Evolutionary conservation across 1,140 invertebrate genomes (phyloP).

Genomic region (Pantala flavescens): DNA sequence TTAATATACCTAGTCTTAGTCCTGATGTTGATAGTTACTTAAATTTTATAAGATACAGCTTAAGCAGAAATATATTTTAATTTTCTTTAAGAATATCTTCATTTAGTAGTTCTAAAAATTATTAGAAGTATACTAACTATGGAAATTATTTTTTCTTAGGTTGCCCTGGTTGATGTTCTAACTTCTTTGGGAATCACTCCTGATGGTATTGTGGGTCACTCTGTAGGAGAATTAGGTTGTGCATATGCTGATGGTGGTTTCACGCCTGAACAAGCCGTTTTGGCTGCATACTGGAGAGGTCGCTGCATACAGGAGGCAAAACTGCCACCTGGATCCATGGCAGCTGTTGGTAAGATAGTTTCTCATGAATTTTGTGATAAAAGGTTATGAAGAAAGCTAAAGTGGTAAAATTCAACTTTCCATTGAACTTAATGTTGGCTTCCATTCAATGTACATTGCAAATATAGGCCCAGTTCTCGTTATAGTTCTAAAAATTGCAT

Average conservation of each 20-base stretch:
- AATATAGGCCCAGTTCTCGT: conserved; percentile 70
- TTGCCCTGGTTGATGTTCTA: conserved; percentile 83
- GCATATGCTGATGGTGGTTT: conserved; percentile 94
- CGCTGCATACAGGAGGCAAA: conserved; percentile 70
- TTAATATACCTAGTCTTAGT: neutral
- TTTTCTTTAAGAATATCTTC: too few species aligned
- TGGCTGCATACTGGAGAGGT: conserved; percentile 88
- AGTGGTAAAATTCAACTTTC: too few species aligned
- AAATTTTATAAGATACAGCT: too few species aligned
- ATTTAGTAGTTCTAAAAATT: too few species aligned
- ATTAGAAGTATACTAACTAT: too few species aligned
- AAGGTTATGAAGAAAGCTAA: too few species aligned
- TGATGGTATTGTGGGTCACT: conserved; percentile 93
- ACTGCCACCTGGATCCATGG: conserved; percentile 66
- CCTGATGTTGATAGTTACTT: too few species aligned
- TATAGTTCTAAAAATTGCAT: too few species aligned
- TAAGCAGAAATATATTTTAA: too few species aligned
- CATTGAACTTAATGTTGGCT: too few species aligned
- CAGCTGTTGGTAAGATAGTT: conserved; percentile 49
- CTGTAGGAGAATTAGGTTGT: conserved; percentile 88
- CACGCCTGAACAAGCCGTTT: conserved; percentile 81
- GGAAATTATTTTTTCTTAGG: conserved; percentile 32
- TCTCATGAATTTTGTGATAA: neutral
- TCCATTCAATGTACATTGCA: conserved; percentile 89
- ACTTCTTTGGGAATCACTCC: conserved; percentile 63